Evolutionary conservation across 2,113 vertebrate genomes (phyloP), one percentile per base, ranked within the genome.

Genomic region (Epinephelus lanceolatus): DNA sequence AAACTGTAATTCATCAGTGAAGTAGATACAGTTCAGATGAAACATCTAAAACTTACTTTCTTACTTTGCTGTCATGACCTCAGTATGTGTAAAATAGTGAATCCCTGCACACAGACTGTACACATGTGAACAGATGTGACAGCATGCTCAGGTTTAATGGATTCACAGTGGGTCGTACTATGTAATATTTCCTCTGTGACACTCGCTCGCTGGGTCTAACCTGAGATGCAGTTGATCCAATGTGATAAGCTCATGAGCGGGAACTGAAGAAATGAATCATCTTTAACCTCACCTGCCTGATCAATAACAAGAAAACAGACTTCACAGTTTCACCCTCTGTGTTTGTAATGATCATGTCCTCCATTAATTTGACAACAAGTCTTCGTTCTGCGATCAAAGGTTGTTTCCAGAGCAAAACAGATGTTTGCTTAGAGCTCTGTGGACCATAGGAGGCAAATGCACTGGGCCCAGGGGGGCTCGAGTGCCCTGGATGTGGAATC

Each of bases 351-450:
- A 87, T 84, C 49, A 21, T 33, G 80, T 89, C 76, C 23, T 84
- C 82, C 73, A 84, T 89, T 88, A 70, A 78, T 85, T 75, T 89
- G 86, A 81, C 85, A 80, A 79, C 60, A 71, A 57, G 59, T 69
- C 83, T 85, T 76, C 23, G 40, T 63, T 74, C 53, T 63, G 70
- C 82, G 89, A 90, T 92, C 91, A 91, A 87, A 90, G 90, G 86
- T 89, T 91, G 84, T 83, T 91, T 90, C 86, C 52, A 57, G 88
- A 90, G 69, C 53, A 65, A 86, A 93, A 90, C 91, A 88, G 89
- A 93, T 92, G 91, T 89, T 84, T 87, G 82, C 85, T 81, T 51
- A 40, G 82, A 87, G 90, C 69, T 90, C 78, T 47, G 76, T 73
- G 85, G 87, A 83, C 84, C 85, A 72, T 30, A 69, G 86, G 84